These are phyloP conservation scores for Mantis religiosa DNA, from an alignment of 2,888 invertebrate genomes.

Conservation along the genomic window DNA sequence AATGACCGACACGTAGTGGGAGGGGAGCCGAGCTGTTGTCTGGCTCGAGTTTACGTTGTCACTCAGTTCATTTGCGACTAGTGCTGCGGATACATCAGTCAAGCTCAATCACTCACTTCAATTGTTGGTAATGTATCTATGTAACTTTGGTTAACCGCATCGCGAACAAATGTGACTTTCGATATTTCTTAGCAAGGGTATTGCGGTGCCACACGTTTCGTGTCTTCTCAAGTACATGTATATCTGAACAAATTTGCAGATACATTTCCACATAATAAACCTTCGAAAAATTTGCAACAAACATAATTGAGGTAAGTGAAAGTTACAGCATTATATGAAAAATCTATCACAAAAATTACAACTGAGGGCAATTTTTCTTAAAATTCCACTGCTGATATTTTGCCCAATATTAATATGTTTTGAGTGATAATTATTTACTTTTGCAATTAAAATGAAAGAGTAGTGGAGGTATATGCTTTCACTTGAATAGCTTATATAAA, in stretches of 20 bases:
- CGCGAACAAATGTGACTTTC: neutral
- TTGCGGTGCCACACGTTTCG: no score
- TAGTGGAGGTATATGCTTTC: no score
- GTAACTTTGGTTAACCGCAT: neutral
- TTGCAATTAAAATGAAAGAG: no score
- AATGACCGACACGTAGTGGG: neutral
- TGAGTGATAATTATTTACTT: no score
- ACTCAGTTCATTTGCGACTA: neutral
- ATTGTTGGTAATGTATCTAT: neutral
- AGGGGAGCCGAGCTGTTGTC: neutral
- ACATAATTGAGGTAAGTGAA: neutral
- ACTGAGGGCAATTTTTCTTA: no score
- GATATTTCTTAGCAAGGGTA: neutral
- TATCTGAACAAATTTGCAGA: neutral
- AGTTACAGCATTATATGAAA: no score
- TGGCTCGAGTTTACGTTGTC: neutral
- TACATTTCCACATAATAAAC: neutral
- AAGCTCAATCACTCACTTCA: neutral
- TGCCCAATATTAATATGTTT: no score
- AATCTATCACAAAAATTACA: no score
- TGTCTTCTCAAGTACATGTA: no score
- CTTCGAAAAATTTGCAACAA: neutral
- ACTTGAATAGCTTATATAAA: no score
- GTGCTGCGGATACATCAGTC: neutral
- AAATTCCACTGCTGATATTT: no score